Evolutionary conservation across 2,888 invertebrate genomes (phyloP), one percentile per base, ranked within the genome.

Genomic region (Artemia sp.): DNA sequence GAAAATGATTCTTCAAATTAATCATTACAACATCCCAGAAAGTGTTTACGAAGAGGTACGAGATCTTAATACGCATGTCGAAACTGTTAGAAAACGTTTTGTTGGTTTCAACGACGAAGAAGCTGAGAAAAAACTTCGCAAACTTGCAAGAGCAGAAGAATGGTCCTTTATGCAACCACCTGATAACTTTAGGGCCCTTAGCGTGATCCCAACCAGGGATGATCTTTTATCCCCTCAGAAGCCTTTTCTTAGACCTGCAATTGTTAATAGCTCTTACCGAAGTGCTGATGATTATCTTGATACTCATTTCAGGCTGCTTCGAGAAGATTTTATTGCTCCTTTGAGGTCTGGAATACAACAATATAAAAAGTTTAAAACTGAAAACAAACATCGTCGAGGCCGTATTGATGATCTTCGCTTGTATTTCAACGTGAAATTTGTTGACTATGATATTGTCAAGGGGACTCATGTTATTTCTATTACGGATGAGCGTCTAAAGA

Each of bases 271-370:
- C 14, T 79, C 81, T 0, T 90, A 87, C 76, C 75, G 79, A 1
- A 81, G 81, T 75, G 80, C 86, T 1, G 82, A 85, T 67, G 85
- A 89, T 75, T 92, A 92, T 76, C 79, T 92, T 50, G 87, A 88
- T 74, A 80, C 86, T n/a, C 90, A 90, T 74, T 89, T 89, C 75
- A 82, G 86, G 53, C 79, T 91, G 53, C 76, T 92, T 68, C 79
- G 89, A 52, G 90, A 92, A 79, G 92, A 92, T 78, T 90, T 88
- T 75, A 82, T 89, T 52, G 81, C 82, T 19, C 88, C 91, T 0
- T 76, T 92, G 50, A 79, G 88, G 52, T 82, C 85, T 75, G 88
- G 86, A 72, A 82, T 88, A 76, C 76, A 76, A 73, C 80, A 81
- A 75, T 84, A 82, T 74, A 69, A 69, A 64, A 71, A 70, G 50